Percentiles rank a stretch among this genome's conserved stretches.
These are phyloP conservation scores for Tachystola acroxantha DNA, from an alignment of 2,888 invertebrate genomes.

Conservation along the genomic window DNA sequence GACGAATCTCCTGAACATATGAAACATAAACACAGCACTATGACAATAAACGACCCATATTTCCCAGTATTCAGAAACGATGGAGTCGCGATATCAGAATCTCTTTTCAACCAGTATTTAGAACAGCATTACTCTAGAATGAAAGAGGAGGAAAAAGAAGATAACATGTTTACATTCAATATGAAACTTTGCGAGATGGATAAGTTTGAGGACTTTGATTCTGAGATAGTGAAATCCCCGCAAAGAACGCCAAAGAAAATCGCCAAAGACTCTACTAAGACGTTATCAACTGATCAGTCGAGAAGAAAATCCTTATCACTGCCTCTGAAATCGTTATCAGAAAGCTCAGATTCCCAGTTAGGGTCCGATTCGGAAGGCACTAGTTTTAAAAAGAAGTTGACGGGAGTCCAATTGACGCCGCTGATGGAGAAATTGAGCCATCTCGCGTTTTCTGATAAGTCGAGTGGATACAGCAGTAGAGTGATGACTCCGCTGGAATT, in stretches of 20 bases:
- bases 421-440: conserved; percentile 89
- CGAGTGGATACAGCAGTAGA: conserved; percentile 83
- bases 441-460: conserved; percentile 82
- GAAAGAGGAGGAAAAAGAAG: conserved; percentile 62
- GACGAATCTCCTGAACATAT: conserved; percentile 40
- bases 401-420: conserved; percentile 87
- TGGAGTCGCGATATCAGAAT: conserved; percentile 84
- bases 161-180: conserved; percentile 62
- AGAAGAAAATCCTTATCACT: conserved; percentile 81
- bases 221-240: conserved; percentile 58
- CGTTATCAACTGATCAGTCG: conserved; percentile 51
- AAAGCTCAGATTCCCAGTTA: conserved; percentile 54
- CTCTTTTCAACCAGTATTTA: conserved; percentile 83
- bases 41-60: conserved; percentile 87
- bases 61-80: conserved; percentile 87
- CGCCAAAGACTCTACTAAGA: conserved; percentile 47
- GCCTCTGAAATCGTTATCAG: conserved; percentile 83
- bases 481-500: conserved; percentile 80
- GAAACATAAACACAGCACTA: conserved; percentile 65
- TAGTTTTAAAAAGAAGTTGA: conserved; percentile 73
- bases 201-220: conserved; percentile 71
- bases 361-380: conserved; percentile 49
- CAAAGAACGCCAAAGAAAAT: conserved; percentile 64
- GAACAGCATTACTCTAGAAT: conserved; percentile 81
- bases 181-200: conserved; percentile 56